Percentiles rank a stretch among this genome's conserved stretches.
Evolutionary conservation across 2,888 invertebrate genomes (phyloP).

Genomic region (Helleia helle): DNA sequence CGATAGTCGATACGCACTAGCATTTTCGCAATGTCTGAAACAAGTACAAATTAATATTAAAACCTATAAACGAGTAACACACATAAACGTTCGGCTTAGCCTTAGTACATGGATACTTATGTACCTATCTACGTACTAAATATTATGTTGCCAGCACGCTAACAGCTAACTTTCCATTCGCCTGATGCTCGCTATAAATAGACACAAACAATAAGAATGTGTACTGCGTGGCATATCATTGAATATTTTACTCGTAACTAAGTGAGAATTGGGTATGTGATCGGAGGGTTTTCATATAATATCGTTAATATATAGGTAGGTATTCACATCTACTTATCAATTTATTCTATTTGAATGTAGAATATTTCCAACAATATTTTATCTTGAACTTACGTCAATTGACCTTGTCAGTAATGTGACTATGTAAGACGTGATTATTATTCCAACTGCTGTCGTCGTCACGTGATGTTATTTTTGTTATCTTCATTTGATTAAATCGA

Average conservation of each 20-base stretch:
- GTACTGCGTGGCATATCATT: constrained; percentile 43
- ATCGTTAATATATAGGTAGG: no score
- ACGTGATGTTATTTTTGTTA: constrained; percentile 45
- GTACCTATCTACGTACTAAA: constrained; percentile 29
- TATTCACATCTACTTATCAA: no score
- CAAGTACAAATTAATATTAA: not conserved
- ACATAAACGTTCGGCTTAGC: constrained; percentile 7
- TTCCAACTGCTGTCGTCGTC: constrained; percentile 31
- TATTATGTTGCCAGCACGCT: constrained; percentile 52
- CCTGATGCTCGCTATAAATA: constrained; percentile 58
- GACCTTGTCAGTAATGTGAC: constrained; percentile 30
- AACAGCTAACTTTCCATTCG: constrained; percentile 67
- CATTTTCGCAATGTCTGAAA: not conserved
- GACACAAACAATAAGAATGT: constrained; percentile 39
- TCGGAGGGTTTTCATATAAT: not conserved
- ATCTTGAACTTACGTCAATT: constrained; percentile 30
- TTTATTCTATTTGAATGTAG: no score
- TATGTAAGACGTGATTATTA: constrained; percentile 32
- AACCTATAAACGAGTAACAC: constrained; percentile 9
- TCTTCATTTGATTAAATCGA: constrained; percentile 42
- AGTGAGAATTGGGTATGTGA: constrained; percentile 9
- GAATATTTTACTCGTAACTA: constrained; percentile 26
- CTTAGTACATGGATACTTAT: constrained; percentile 19
- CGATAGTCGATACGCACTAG: not conserved
- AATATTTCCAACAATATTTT: not conserved